phyloP scores from a whole-genome alignment of 2,113 vertebrate species.

The Callorhinus ursinus region DNA sequence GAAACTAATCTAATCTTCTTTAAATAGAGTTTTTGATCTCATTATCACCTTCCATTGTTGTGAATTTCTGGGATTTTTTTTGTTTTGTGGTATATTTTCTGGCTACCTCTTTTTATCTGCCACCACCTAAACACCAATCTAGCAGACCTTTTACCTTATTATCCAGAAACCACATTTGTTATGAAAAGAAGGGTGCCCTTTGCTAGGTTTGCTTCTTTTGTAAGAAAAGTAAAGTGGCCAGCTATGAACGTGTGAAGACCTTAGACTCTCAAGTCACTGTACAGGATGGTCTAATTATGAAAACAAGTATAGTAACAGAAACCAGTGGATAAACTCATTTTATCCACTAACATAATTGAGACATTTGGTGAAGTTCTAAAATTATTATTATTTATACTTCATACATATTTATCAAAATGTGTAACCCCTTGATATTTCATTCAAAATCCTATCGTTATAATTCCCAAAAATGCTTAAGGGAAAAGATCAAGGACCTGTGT shows the following conservation, averaged over 20 bases:
- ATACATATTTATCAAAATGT: not conserved
- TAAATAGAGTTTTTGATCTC: not conserved
- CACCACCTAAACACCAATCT: not conserved
- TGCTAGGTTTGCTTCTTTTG: not conserved
- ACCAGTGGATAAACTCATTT: not conserved
- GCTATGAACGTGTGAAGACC: not conserved
- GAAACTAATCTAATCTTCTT: constrained; percentile 19
- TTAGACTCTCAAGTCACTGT: not conserved
- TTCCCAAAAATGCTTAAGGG: constrained; percentile 30
- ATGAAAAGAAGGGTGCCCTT: not conserved
- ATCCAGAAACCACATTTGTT: not conserved
- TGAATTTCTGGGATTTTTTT: not conserved
- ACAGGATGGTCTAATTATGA: not conserved
- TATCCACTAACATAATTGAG: not conserved
- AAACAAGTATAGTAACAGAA: not conserved
- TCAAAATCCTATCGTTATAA: constrained; percentile 28
- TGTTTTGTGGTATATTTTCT: not conserved
- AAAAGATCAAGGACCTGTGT: not conserved
- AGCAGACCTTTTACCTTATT: not conserved
- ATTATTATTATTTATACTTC: not conserved
- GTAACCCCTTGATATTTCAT: not conserved
- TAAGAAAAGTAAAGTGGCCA: not conserved
- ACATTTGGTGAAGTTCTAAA: constrained; percentile 25
- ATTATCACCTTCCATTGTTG: not conserved
- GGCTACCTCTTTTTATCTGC: not conserved